A percentile compares a stretch with the other conserved stretches of the same genome.
These are phyloP conservation scores for Drosophila multiciliata DNA, from an alignment of 2,888 invertebrate genomes.

Conservation along the genomic window DNA sequence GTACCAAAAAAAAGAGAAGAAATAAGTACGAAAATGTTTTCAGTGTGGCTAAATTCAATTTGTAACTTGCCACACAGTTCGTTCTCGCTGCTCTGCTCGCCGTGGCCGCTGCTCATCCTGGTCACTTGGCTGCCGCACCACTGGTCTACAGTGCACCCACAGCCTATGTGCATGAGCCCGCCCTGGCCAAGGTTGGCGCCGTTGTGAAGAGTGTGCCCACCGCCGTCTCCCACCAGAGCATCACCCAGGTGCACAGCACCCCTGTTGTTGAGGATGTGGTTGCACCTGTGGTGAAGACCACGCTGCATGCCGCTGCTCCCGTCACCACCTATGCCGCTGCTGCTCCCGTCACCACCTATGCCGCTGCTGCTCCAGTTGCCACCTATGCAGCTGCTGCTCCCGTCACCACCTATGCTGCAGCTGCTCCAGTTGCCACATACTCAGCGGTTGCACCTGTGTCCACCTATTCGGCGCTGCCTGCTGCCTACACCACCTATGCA, in stretches of 20 bases:
- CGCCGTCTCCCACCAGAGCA: constrained; percentile 86
- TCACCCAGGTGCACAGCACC: constrained; percentile 85
- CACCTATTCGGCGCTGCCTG: constrained; percentile 24
- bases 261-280: constrained; percentile 81
- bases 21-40: background rate
- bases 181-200: constrained; percentile 81
- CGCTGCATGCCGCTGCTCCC: constrained; percentile 58
- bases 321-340: constrained; percentile 29
- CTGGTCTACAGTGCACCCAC: constrained; percentile 69
- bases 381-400: constrained; percentile 35
- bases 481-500: constrained; percentile 34
- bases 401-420: constrained; percentile 29
- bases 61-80: constrained; percentile 30
- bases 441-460: constrained; percentile 35
- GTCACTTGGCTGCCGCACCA: constrained; percentile 66
- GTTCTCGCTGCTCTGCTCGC: constrained; percentile 82
- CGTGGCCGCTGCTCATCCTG: constrained; percentile 83
- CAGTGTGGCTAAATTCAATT: constrained; percentile 1
- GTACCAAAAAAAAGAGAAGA: constrained; percentile 26
- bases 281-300: constrained; percentile 81
- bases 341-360: constrained; percentile 43
- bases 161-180: constrained; percentile 74
- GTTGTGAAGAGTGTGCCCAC: constrained; percentile 85
- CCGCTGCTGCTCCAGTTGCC: constrained; percentile 16
- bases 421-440: constrained; percentile 35